Percentiles rank a stretch among this genome's conserved stretches.
Evolutionary conservation across 2,888 invertebrate species (phyloP).

Genomic region (Stegophylla sp.): DNA sequence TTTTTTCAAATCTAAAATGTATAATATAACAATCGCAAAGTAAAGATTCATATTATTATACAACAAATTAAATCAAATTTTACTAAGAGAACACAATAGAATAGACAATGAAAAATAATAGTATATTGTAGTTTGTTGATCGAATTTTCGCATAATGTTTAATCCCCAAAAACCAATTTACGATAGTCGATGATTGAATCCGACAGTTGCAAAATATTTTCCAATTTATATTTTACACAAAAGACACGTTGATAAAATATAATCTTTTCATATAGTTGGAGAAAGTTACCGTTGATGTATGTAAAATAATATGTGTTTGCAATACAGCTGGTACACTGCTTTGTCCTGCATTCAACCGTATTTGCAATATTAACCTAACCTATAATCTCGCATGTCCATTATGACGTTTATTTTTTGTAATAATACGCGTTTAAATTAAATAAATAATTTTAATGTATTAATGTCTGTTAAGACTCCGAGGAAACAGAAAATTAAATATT

Average conservation of each 20-base stretch:
- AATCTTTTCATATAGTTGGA: background rate
- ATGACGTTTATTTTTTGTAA: no score
- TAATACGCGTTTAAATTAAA: no score
- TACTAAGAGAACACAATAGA: background rate
- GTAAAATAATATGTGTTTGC: no score
- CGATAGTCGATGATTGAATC: background rate
- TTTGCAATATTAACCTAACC: no score
- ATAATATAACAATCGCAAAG: background rate
- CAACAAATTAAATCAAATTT: slow-evolving; percentile 17
- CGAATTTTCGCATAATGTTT: background rate
- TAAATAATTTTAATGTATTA: no score
- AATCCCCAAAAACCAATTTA: background rate
- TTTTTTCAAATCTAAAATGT: slow-evolving; percentile 6
- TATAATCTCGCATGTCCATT: no score
- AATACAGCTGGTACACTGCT: no score
- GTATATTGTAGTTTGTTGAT: background rate
- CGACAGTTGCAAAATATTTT: slow-evolving; percentile 7
- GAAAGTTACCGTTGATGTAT: background rate
- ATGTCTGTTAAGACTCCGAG: no score
- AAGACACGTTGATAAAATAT: slow-evolving; percentile 12
- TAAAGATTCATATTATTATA: background rate
- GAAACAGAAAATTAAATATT: no score
- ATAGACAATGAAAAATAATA: background rate
- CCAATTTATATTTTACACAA: background rate
- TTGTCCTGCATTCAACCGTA: no score